These are phyloP conservation scores for Strigamia transsilvanica DNA, from an alignment of 2,888 invertebrate genomes.

Conservation along the genomic window DNA sequence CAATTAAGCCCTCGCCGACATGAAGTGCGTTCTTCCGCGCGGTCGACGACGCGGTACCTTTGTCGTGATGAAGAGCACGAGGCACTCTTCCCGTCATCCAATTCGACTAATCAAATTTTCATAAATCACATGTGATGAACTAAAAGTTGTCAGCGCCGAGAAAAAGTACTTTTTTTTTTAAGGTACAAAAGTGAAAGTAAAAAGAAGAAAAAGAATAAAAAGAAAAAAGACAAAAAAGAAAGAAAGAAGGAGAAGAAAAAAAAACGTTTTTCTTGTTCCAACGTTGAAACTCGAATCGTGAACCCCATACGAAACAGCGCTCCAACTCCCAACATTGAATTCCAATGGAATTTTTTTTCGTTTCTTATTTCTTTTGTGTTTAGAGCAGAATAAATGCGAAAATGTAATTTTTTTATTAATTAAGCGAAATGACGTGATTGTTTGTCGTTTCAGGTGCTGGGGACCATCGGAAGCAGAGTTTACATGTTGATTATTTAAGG, in stretches of 20 bases:
- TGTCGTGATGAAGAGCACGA: conserved; percentile 44
- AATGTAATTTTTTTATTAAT: background rate
- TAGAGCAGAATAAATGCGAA: background rate
- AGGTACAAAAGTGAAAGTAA: background rate
- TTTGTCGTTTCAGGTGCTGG: too few relatives aligned
- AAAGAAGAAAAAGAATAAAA: background rate
- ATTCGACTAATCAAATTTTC: conserved; percentile 44
- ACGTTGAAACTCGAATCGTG: background rate
- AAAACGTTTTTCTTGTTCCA: background rate
- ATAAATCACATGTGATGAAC: conserved; percentile 42
- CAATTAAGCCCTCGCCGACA: conserved; percentile 41
- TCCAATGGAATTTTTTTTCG: conserved; percentile 4
- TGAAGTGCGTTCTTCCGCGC: conserved; percentile 34
- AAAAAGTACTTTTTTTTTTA: conserved; percentile 13
- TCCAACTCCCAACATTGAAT: conserved; percentile 23
- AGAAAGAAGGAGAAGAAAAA: background rate
- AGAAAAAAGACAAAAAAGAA: background rate
- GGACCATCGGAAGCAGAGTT: background rate
- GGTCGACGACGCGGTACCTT: conserved; percentile 44
- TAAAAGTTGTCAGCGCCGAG: conserved; percentile 32
- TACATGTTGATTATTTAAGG: background rate
- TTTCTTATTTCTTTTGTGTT: background rate
- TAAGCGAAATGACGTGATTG: background rate
- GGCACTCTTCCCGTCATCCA: conserved; percentile 33
- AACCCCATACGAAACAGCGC: conserved; percentile 24